Evolutionary conservation across 2,797 vertebrate genomes (phyloP).

Genomic region (Graptemys geographica): DNA sequence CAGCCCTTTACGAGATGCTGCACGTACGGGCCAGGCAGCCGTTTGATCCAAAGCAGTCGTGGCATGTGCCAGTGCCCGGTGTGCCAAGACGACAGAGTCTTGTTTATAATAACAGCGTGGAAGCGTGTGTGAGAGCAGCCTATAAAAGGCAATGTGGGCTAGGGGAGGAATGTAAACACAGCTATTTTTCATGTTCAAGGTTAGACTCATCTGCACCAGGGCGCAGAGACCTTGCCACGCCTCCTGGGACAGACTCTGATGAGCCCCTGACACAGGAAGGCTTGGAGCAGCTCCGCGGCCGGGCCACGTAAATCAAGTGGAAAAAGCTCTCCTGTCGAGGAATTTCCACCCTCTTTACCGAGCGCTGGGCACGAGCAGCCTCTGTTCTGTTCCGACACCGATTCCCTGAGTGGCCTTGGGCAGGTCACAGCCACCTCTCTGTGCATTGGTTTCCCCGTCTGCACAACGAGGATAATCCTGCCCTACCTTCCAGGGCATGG

Average conservation of each 20-base stretch:
- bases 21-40: background rate
- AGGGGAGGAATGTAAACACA: constrained; percentile 69
- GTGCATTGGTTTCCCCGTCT: background rate
- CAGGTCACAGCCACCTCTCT: background rate
- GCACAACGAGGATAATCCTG: background rate
- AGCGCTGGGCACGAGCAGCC: background rate
- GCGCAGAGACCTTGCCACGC: background rate
- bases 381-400: no score
- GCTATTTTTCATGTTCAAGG: background rate
- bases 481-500: background rate
- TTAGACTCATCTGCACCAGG: background rate
- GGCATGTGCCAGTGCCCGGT: constrained; percentile 1
- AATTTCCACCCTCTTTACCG: background rate
- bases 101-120: constrained; percentile 64
- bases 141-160: constrained; percentile 62
- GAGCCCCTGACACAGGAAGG: background rate
- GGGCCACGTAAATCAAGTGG: background rate
- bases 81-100: constrained; percentile 40
- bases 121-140: constrained; percentile 54
- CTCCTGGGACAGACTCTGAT: background rate
- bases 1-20: background rate
- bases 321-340: background rate
- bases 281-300: background rate
- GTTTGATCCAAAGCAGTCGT: background rate
- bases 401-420: background rate